A percentile compares a stretch with the other conserved stretches of the same genome.
Evolutionary conservation across 2,113 vertebrate genomes (phyloP).

Genomic region (Macrotus californicus): DNA sequence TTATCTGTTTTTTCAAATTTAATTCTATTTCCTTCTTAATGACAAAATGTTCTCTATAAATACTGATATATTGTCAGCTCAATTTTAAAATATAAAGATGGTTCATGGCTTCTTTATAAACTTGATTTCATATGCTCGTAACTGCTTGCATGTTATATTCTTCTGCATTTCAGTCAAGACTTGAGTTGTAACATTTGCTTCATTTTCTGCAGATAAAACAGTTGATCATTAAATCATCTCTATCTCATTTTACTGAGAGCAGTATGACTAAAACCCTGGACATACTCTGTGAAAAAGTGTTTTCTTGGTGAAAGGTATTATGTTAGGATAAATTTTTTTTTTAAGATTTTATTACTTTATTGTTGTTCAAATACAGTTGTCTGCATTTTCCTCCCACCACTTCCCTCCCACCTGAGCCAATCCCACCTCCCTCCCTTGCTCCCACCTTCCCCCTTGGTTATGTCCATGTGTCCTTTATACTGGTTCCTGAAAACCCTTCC

Average conservation of each 20-base stretch:
- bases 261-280: background rate
- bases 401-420: too few species aligned
- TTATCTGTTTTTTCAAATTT: background rate
- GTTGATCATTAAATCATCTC: slow-evolving; percentile 4
- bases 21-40: slow-evolving; percentile 1
- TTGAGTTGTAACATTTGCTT: background rate
- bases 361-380: too few species aligned
- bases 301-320: background rate
- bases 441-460: too few species aligned
- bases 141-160: background rate
- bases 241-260: background rate
- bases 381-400: too few species aligned
- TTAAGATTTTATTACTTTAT: too few species aligned
- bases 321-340: background rate
- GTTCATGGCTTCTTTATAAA: slow-evolving; percentile 25
- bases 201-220: slow-evolving; percentile 13
- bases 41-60: background rate
- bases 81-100: slow-evolving; percentile 39
- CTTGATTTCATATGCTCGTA: background rate
- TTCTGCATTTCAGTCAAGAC: background rate
- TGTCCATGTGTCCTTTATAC: too few species aligned
- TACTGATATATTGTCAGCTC: background rate
- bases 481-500: too few species aligned
- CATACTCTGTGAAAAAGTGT: background rate
- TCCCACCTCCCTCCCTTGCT: too few species aligned